A percentile compares a stretch with the other conserved stretches of the same genome.
These are phyloP conservation scores for Hexactinellida sp. DNA, from an alignment of 37 sponge, comb jelly and placozoan genomes.

Conservation along the genomic window DNA sequence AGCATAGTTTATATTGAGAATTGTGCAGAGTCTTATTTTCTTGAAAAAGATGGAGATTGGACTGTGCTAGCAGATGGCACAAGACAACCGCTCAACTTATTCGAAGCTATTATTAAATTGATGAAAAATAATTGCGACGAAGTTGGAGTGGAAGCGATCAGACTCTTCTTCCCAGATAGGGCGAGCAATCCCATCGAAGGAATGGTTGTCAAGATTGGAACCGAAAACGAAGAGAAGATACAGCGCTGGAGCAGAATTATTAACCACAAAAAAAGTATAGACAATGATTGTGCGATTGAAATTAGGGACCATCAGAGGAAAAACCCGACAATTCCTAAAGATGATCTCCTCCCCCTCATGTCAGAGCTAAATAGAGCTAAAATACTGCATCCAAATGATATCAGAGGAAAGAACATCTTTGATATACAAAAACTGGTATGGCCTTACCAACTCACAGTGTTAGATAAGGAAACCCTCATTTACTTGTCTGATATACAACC, in stretches of 20 bases:
- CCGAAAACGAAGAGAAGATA: background rate
- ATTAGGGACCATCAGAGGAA: background rate
- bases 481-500: background rate
- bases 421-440: background rate
- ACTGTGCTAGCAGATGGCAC: background rate
- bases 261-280: background rate
- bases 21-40: background rate
- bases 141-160: background rate
- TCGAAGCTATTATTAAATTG: background rate
- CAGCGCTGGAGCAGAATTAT: background rate
- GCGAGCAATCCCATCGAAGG: background rate
- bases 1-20: background rate
- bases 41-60: background rate
- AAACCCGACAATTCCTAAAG: background rate
- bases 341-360: background rate
- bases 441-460: background rate
- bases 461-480: background rate
- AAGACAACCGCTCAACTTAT: background rate
- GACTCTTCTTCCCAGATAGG: background rate
- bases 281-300: background rate
- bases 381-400: background rate
- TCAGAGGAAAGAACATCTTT: background rate
- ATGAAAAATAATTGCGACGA: constrained; percentile 3
- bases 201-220: background rate
- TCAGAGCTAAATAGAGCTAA: background rate